phyloP scores from a whole-genome alignment of 2,113 vertebrate species.

The Colistium nudipinnis region DNA sequence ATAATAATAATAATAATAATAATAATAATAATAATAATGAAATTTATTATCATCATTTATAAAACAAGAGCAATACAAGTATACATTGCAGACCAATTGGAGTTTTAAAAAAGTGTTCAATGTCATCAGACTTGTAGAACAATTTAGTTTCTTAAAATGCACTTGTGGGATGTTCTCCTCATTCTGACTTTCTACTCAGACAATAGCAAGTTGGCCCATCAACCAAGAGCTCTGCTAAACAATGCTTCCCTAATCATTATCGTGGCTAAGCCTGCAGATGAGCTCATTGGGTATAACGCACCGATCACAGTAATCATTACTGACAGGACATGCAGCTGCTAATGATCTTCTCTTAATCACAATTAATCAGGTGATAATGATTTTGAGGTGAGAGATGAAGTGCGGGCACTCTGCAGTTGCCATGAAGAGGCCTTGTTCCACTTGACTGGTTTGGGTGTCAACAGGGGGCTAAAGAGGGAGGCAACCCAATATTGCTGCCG shows the following conservation, averaged over 20 bases:
- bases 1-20: no score
- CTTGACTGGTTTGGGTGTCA: constrained; percentile 45
- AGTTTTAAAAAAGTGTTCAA: constrained; percentile 53
- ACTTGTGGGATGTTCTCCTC: constrained; percentile 52
- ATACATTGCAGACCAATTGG: constrained; percentile 10
- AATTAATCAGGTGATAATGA: constrained; percentile 86
- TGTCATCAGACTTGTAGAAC: constrained; percentile 61
- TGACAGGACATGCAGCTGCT: constrained; percentile 86
- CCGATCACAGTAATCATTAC: constrained; percentile 80
- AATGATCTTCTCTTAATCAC: constrained; percentile 86
- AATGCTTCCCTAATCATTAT: constrained; percentile 75
- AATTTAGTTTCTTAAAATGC: constrained; percentile 60
- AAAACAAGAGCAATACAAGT: constrained; percentile 47
- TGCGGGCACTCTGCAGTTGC: constrained; percentile 58
- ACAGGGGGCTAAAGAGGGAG: background rate
- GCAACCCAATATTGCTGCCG: constrained; percentile 9
- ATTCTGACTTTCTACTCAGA: constrained; percentile 57
- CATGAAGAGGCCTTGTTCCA: constrained; percentile 59
- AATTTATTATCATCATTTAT: no score
- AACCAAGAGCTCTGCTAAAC: constrained; percentile 65
- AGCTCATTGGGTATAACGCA: constrained; percentile 71
- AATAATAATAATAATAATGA: no score
- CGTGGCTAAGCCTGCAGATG: constrained; percentile 62
- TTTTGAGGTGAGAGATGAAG: constrained; percentile 78
- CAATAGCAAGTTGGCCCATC: constrained; percentile 43